Evolutionary conservation across 1,140 invertebrate species (phyloP), one percentile per base, ranked within the genome.

Genomic region (Lucilia cuprina): DNA sequence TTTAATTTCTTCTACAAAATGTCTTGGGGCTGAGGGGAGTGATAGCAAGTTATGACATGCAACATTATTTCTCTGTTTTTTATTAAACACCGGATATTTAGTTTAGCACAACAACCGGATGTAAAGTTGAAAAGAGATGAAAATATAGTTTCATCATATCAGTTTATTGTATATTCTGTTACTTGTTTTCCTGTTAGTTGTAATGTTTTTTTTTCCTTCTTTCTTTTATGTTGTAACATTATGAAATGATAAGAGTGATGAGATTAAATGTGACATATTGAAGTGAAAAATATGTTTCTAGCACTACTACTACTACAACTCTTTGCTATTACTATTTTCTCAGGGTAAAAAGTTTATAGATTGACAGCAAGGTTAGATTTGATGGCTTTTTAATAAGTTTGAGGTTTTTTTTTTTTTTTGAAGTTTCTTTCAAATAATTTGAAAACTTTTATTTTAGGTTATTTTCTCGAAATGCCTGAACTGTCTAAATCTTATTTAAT

Each of bases 251-350:
- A 41, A 4, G 7, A 77, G 30, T 77, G 74, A 77, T 77, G 74
- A n/a, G 74, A 77, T 77, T 77, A 77, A 77, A 9, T 77, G 74
- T 77, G 35, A 77, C 74, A 77, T 77, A 77, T 77, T 77, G 74
- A 77, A 34, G 25, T 75, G 30, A 77, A 77, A 17, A 77, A 41
- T 21, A 77, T 55, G 50, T 55, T 12, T 1, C 9, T 5, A 75
- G 30, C 2, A 75, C 74, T 14, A 35, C 30, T 35, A 34, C 4
- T 14, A 12, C 9, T 2, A n/a, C n/a, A n/a, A n/a, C n/a, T 49
- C 2, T 49, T 49, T 55, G 3, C 50, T 55, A 5, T 13, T 55
- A 13, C 13, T 55, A 17, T 55, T 55, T 55, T 7, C 50, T 55
- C 9, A 55, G 41, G 41, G 41, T 41, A 41, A 55, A 5, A 55